Evolutionary conservation across 2,888 invertebrate species (phyloP).

Genomic region (Rhyacophila evoluta): DNA sequence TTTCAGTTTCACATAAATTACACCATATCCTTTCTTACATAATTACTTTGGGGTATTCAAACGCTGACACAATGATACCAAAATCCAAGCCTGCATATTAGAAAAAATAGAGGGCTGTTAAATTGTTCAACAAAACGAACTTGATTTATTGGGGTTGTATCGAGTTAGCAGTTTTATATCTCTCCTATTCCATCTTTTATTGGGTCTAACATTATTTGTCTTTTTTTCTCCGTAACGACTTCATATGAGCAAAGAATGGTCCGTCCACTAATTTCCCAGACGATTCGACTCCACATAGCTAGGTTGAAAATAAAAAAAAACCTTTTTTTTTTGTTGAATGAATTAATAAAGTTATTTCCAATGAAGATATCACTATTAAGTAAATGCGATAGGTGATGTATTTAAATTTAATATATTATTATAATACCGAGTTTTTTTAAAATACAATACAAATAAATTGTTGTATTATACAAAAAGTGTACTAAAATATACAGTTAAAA

Average conservation of each 20-base stretch:
- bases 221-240: constrained; percentile 11
- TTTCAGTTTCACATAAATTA: no score
- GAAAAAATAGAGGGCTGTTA: constrained; percentile 26
- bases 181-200: constrained; percentile 23
- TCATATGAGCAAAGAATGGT: background rate
- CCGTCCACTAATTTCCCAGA: constrained; percentile 3
- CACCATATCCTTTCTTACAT: no score
- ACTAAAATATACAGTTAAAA: no score
- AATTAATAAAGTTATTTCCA: background rate
- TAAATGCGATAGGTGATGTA: no score
- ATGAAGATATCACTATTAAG: no score
- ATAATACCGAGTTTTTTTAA: no score
- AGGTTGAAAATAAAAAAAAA: background rate
- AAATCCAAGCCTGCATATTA: background rate
- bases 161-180: constrained; percentile 23
- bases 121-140: constrained; percentile 34
- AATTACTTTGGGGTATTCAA: no score
- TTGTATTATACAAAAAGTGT: no score
- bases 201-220: background rate
- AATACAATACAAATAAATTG: no score
- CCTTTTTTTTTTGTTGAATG: no score
- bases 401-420: no score
- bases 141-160: constrained; percentile 32
- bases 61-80: background rate
- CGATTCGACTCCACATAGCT: background rate